Conservation (phyloP, 2,797 vertebrate species). For the Sebastes minor region DNA sequence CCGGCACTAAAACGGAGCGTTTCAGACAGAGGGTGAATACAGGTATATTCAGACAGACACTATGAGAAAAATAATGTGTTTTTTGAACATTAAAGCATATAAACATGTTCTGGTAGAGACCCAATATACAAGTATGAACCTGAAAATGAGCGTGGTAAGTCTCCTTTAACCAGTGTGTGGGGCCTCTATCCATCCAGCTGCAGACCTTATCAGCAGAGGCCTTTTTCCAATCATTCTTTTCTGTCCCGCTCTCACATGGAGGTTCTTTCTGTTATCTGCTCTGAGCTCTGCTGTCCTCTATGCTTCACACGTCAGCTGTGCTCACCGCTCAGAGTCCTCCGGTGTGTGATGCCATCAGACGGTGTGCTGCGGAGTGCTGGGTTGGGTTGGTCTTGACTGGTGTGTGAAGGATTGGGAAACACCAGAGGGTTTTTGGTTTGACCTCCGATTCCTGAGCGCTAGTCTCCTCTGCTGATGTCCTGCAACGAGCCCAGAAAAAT, state of each 20-base stretch:
- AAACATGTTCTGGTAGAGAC: no score
- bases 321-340: not conserved
- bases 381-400: not conserved
- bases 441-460: slow-evolving; percentile 2
- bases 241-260: not conserved
- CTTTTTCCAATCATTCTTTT: not conserved
- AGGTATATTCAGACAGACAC: no score
- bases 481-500: slow-evolving; percentile 17
- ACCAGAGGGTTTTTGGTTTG: not conserved
- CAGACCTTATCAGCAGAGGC: slow-evolving; percentile 20
- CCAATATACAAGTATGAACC: no score
- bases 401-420: not conserved
- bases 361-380: not conserved
- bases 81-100: no score
- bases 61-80: no score
- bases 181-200: slow-evolving; percentile 2
- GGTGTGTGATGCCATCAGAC: slow-evolving; percentile 15
- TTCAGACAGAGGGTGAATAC: no score
- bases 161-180: not conserved
- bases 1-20: no score
- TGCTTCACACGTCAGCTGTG: not conserved
- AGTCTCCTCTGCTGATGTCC: slow-evolving; percentile 16
- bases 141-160: no score
- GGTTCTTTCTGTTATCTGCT: not conserved
- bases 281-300: not conserved